These are phyloP conservation scores for Heliconius ethilla DNA, from an alignment of 2,888 invertebrate genomes.

Conservation along the genomic window DNA sequence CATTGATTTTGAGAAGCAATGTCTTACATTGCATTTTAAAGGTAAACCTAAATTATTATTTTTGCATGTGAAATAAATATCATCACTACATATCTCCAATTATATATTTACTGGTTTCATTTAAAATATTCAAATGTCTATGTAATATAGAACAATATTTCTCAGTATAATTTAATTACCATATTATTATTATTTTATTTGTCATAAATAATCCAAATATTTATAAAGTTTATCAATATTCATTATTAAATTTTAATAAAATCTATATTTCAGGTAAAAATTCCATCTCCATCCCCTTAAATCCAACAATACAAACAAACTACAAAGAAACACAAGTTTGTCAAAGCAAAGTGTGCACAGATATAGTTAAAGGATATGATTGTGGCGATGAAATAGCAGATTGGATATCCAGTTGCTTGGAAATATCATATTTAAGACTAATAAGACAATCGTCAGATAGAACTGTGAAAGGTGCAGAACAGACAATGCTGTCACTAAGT, in stretches of 20 bases:
- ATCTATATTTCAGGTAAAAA: constrained; percentile 72
- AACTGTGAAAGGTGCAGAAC: constrained; percentile 60
- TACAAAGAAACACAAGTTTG: constrained; percentile 78
- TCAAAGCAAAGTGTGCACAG: constrained; percentile 92
- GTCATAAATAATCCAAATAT: no score
- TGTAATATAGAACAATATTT: not conserved
- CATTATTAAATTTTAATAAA: not conserved
- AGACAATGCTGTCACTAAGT: constrained; percentile 82
- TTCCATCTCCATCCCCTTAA: constrained; percentile 79
- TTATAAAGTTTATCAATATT: not conserved
- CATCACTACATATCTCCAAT: no score
- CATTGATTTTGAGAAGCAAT: constrained; percentile 82
- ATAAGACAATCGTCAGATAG: constrained; percentile 82
- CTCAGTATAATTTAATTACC: not conserved
- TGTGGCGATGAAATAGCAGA: constrained; percentile 90
- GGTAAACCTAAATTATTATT: constrained; percentile 64
- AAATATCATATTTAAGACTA: constrained; percentile 85
- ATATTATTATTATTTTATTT: no score
- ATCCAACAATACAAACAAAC: constrained; percentile 52
- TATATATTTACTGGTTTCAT: no score
- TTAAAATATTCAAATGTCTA: no score
- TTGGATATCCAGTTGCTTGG: constrained; percentile 90
- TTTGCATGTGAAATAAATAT: not conserved
- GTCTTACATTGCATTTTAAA: constrained; percentile 83
- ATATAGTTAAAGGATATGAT: constrained; percentile 89